Evolutionary conservation across 2,113 vertebrate species (phyloP).

Genomic region (Crotophaga sulcirostris): DNA sequence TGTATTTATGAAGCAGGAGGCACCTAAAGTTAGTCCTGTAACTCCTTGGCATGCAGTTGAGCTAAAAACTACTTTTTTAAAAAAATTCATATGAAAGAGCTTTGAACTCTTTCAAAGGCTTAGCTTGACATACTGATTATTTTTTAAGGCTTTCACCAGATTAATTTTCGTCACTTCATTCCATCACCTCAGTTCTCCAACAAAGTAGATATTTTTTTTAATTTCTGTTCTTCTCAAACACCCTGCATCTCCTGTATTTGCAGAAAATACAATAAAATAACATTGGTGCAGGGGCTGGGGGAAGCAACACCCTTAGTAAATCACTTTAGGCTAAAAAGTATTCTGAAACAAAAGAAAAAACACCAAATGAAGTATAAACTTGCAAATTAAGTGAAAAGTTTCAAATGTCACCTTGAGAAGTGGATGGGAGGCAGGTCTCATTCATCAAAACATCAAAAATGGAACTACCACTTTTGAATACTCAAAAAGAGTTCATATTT

Average conservation of each 20-base stretch:
- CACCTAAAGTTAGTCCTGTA: background rate
- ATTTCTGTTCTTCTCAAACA: constrained; percentile 40
- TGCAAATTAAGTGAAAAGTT: background rate
- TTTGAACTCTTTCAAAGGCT: constrained; percentile 39
- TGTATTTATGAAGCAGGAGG: constrained; percentile 35
- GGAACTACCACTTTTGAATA: background rate
- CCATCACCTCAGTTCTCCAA: background rate
- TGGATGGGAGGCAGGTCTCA: background rate
- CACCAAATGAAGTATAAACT: background rate
- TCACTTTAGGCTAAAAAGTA: background rate
- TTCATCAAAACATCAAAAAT: background rate
- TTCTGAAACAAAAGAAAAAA: background rate
- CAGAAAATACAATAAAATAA: background rate
- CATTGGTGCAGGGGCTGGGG: background rate
- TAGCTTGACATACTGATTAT: constrained; percentile 9
- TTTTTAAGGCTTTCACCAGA: constrained; percentile 7
- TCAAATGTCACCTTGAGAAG: background rate
- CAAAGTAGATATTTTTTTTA: background rate
- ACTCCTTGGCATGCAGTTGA: background rate
- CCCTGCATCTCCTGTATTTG: background rate
- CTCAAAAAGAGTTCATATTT: background rate
- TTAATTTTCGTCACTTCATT: background rate
- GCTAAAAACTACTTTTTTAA: background rate
- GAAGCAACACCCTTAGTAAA: background rate
- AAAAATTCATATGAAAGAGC: background rate